These are phyloP conservation scores for Nephotettix cincticeps DNA, from an alignment of 1,140 invertebrate species.

Conservation along the genomic window DNA sequence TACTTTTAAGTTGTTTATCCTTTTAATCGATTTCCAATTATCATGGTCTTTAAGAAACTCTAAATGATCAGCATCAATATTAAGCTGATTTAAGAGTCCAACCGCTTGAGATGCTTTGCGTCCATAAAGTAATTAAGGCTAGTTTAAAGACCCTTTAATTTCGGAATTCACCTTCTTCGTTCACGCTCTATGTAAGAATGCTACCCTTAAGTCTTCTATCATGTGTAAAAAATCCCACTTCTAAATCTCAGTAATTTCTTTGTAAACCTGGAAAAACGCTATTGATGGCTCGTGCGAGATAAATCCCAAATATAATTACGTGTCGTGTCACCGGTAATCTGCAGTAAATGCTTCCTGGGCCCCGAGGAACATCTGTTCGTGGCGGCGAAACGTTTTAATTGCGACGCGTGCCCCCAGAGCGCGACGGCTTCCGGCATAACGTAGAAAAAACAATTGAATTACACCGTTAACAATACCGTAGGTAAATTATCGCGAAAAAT, in stretches of 20 bases:
- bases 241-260: background rate
- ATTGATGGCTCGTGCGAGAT: background rate
- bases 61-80: too few species aligned
- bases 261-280: background rate
- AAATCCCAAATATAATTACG: background rate
- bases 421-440: background rate
- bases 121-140: too few species aligned
- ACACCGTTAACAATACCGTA: constrained; percentile 1
- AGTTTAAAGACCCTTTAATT: too few species aligned
- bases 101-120: too few species aligned
- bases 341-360: background rate
- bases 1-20: too few species aligned
- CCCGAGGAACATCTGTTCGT: background rate
- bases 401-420: constrained; percentile 11
- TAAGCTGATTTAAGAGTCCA: too few species aligned
- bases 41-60: too few species aligned
- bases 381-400: constrained; percentile 17
- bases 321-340: background rate
- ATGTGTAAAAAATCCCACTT: too few species aligned
- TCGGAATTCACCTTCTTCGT: too few species aligned
- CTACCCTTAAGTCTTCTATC: too few species aligned
- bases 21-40: too few species aligned
- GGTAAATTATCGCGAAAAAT: background rate
- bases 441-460: constrained; percentile 17
- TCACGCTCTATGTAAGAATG: too few species aligned